Percentiles rank a stretch among this genome's conserved stretches.
phyloP scores from a whole-genome alignment of 2,888 invertebrate species.

The Stratiomys singularior region DNA sequence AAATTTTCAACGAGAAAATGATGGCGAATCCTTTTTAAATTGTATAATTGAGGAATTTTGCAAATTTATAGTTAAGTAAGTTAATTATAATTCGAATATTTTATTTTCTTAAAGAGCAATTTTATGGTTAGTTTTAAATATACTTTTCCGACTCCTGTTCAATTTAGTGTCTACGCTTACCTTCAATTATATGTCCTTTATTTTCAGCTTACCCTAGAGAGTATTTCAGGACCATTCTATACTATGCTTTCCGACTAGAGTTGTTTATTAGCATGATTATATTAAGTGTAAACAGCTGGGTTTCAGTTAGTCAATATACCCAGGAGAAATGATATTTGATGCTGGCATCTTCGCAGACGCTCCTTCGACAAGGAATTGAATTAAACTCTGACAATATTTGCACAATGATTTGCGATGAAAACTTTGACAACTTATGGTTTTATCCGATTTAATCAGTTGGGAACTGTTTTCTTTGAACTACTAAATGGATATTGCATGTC shows the following conservation, averaged over 20 bases:
- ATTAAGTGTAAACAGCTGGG: slow-evolving; percentile 35
- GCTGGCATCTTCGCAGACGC: slow-evolving; percentile 21
- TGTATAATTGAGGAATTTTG: no score
- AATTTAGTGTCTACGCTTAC: no score
- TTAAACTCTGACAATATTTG: slow-evolving; percentile 39
- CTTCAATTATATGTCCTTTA: no score
- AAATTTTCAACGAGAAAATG: no score
- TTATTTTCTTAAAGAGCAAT: no score
- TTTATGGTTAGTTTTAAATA: no score
- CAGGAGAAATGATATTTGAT: slow-evolving; percentile 20
- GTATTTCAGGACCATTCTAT: no score
- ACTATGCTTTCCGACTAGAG: background rate
- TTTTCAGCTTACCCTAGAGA: no score
- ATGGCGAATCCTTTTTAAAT: no score
- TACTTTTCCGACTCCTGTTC: no score
- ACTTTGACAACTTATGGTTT: slow-evolving; percentile 29
- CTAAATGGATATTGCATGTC: slow-evolving; percentile 8
- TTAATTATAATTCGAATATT: no score
- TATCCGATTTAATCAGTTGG: slow-evolving; percentile 17
- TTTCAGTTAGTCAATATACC: slow-evolving; percentile 36
- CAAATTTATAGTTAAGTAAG: no score
- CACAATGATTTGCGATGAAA: slow-evolving; percentile 34
- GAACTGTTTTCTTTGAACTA: background rate
- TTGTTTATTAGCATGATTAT: slow-evolving; percentile 24
- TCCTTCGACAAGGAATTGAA: slow-evolving; percentile 18